phyloP scores from a whole-genome alignment of 1,140 invertebrate species.

The Platorchestia sp. region DNA sequence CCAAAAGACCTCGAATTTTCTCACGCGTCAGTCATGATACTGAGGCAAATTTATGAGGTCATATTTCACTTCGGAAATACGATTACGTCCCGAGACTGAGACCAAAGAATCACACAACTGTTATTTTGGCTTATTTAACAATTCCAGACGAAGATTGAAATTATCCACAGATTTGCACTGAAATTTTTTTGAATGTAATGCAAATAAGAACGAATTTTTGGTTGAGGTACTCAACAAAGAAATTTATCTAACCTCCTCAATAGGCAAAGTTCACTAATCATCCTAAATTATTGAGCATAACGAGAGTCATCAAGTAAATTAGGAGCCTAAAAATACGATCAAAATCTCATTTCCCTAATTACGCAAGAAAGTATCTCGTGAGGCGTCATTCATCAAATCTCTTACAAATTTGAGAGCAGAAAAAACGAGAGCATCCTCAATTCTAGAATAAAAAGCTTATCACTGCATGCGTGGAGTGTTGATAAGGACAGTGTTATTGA shows the following conservation, averaged over 20 bases:
- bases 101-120: neutral
- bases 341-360: neutral
- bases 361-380: neutral
- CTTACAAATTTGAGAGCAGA: neutral
- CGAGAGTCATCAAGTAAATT: neutral
- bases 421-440: neutral
- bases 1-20: neutral
- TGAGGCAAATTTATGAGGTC: neutral
- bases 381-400: neutral
- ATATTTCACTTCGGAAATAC: neutral
- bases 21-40: neutral
- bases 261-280: neutral
- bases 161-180: neutral
- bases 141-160: no score
- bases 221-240: no score
- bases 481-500: neutral
- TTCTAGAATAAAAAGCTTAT: neutral
- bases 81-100: neutral
- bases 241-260: neutral
- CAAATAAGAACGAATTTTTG: neutral
- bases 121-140: neutral
- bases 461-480: neutral
- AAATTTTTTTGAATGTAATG: neutral
- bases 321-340: neutral
- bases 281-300: neutral